These are phyloP conservation scores for Neodiprion lecontei DNA, from an alignment of 1,140 invertebrate genomes.

Conservation along the genomic window DNA sequence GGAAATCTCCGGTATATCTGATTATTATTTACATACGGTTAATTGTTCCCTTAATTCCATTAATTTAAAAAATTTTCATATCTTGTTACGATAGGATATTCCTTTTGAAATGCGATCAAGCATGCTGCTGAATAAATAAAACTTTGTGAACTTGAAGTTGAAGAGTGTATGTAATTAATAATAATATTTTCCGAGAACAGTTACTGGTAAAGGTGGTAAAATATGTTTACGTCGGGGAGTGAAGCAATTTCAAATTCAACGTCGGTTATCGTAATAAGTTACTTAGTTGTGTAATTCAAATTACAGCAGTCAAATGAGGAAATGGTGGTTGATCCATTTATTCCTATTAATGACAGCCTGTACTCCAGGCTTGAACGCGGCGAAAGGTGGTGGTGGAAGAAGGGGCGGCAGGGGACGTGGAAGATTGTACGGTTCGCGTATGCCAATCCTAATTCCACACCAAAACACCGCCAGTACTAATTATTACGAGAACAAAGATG, in stretches of 20 bases:
- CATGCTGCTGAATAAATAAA: not conserved
- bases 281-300: not conserved
- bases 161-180: not conserved
- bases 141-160: not conserved
- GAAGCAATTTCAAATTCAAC: too few relatives aligned
- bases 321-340: slow-evolving; percentile 42
- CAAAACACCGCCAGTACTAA: slow-evolving; percentile 69
- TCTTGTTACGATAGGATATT: slow-evolving; percentile 22
- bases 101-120: slow-evolving; percentile 11
- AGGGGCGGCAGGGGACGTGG: slow-evolving; percentile 50
- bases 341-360: slow-evolving; percentile 43
- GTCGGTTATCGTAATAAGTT: not conserved
- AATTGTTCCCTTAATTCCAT: slow-evolving; percentile 11
- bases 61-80: slow-evolving; percentile 19
- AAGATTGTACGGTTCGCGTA: slow-evolving; percentile 60
- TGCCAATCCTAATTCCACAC: slow-evolving; percentile 71
- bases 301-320: slow-evolving; percentile 45
- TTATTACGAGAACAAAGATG: slow-evolving; percentile 79
- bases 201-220: slow-evolving; percentile 17
- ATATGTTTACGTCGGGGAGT: not conserved
- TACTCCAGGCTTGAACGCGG: slow-evolving; percentile 41
- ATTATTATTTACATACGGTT: slow-evolving; percentile 15
- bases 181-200: not conserved
- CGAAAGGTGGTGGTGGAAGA: slow-evolving; percentile 55
- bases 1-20: not conserved